Percentiles rank a stretch among this genome's conserved stretches.
Conservation (phyloP, 2,888 invertebrate species). For the Synergus japonicus region DNA sequence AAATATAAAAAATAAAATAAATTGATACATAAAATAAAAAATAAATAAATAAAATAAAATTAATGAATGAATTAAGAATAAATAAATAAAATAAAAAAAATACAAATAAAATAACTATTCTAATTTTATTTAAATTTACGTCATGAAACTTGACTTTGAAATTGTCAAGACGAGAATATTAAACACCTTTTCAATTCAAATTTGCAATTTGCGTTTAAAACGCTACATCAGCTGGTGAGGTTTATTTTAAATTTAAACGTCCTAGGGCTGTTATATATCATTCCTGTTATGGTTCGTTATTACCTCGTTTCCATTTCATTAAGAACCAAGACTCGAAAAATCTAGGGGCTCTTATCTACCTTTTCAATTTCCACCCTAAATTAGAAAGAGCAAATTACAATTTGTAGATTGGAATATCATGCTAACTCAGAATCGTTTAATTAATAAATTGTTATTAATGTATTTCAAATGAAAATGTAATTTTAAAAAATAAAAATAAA, state of each 20-base stretch:
- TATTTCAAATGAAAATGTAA: too few species aligned
- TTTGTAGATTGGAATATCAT: neutral
- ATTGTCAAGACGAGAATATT: neutral
- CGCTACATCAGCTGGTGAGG: neutral
- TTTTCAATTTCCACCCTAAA: conserved; percentile 4
- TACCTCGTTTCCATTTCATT: conserved; percentile 38
- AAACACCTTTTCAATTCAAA: neutral
- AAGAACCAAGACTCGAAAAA: conserved; percentile 8
- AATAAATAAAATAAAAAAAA: too few species aligned
- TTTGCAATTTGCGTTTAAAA: neutral
- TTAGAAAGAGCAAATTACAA: neutral
- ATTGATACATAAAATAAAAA: too few species aligned
- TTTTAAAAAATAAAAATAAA: too few species aligned
- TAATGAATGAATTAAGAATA: too few species aligned
- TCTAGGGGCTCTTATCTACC: neutral
- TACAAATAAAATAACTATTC: too few species aligned
- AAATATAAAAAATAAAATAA: too few species aligned
- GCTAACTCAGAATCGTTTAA: neutral
- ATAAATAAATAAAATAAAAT: too few species aligned
- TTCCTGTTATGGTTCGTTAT: conserved; percentile 18
- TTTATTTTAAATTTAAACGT: conserved; percentile 27
- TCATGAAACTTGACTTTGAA: neutral
- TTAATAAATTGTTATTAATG: neutral
- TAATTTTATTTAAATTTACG: too few species aligned
- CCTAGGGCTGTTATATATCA: neutral